These are phyloP conservation scores for Sturnira hondurensis DNA, from an alignment of 2,113 vertebrate species.

Conservation along the genomic window DNA sequence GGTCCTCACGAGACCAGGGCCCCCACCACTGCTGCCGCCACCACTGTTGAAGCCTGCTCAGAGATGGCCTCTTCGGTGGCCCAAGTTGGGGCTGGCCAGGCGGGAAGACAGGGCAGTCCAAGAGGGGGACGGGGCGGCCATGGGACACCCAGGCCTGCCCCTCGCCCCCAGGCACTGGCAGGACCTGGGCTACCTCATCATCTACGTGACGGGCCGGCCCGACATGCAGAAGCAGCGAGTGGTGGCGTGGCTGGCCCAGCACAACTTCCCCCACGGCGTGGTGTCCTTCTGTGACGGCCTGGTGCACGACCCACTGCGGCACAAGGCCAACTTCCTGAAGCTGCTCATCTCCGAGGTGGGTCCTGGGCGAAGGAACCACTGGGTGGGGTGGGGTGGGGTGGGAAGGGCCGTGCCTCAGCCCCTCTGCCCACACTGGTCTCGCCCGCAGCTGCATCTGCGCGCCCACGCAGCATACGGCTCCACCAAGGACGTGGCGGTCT, in stretches of 20 bases:
- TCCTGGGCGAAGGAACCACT: fast-evolving
- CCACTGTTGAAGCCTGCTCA: not conserved
- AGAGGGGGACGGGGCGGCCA: not conserved
- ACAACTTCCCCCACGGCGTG: slow-evolving; percentile 97
- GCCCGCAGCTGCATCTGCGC: slow-evolving; percentile 90
- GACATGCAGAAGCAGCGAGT: slow-evolving; percentile 99
- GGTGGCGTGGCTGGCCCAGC: slow-evolving; percentile 98
- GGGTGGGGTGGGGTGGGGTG: fast-evolving
- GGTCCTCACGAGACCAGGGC: not conserved
- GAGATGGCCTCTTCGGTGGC: not conserved
- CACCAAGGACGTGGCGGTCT: slow-evolving; percentile 97
- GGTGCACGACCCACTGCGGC: slow-evolving; percentile 95
- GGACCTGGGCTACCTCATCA: slow-evolving; percentile 97
- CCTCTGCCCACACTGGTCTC: not conserved
- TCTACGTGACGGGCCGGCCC: slow-evolving; percentile 96
- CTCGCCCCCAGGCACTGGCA: slow-evolving; percentile 92
- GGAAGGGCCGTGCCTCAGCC: not conserved
- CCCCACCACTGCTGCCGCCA: fast-evolving
- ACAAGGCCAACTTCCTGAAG: slow-evolving; percentile 98
- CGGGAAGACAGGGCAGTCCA: not conserved
- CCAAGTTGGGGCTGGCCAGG: not conserved
- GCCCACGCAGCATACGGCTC: slow-evolving; percentile 95
- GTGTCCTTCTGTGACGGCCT: slow-evolving; percentile 98
- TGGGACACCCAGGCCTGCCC: not conserved
- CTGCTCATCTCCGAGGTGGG: slow-evolving; percentile 85